phyloP scores from a whole-genome alignment of 2,888 invertebrate species.

The Agrotis segetum region DNA sequence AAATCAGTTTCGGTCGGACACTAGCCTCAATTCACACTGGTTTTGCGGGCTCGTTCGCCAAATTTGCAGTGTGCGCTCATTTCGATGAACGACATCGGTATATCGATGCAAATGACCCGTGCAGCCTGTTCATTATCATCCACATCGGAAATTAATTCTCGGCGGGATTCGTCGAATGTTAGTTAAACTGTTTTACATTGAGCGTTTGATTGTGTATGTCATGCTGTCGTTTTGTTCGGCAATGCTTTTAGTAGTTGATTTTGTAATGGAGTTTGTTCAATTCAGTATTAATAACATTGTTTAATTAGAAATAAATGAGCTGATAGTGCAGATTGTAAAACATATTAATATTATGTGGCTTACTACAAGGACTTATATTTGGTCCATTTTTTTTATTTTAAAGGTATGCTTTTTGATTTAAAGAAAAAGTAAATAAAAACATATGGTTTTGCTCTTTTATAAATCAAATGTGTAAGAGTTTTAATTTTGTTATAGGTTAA shows the following conservation, averaged over 20 bases:
- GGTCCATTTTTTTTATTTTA: conserved; percentile 6
- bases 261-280: not conserved
- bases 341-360: not conserved
- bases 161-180: conserved; percentile 70
- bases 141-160: conserved; percentile 85
- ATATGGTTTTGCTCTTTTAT: not conserved
- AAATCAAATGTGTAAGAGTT: not conserved
- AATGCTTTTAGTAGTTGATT: conserved; percentile 3
- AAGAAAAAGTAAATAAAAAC: too few relatives aligned
- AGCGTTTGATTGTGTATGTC: conserved; percentile 67
- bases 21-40: conserved; percentile 56
- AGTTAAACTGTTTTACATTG: conserved; percentile 76
- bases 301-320: not conserved
- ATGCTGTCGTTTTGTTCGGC: not conserved
- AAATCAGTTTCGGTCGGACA: too few relatives aligned
- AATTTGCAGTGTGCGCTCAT: conserved; percentile 77
- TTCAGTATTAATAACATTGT: not conserved
- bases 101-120: conserved; percentile 80
- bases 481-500: too few relatives aligned
- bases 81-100: conserved; percentile 77
- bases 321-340: too few relatives aligned
- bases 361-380: conserved; percentile 5
- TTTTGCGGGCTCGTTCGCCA: conserved; percentile 68
- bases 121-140: conserved; percentile 80
- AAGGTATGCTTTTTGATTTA: too few relatives aligned